phyloP scores from a whole-genome alignment of 2,113 vertebrate species.

The Ctenodactylus gundi region DNA sequence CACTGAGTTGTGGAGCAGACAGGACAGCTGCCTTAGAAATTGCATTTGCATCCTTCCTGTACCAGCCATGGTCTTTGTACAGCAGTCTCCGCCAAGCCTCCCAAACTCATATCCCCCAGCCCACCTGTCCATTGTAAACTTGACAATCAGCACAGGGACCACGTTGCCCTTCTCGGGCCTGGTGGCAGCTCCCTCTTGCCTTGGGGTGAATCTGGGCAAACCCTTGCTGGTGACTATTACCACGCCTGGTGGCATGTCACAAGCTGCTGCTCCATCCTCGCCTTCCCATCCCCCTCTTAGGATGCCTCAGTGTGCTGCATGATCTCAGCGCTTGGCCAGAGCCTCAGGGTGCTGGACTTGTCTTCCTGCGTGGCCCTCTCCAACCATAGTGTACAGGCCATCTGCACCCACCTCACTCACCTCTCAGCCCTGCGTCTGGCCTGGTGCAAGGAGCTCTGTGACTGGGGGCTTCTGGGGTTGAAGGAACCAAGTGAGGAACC shows the following conservation, averaged over 20 bases:
- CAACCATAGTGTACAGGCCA: conserved; percentile 84
- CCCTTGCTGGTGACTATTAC: not conserved
- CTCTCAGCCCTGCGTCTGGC: conserved; percentile 86
- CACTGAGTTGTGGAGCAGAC: not conserved
- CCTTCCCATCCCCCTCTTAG: conserved; percentile 68
- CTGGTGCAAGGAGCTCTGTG: conserved; percentile 88
- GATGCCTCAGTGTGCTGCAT: conserved; percentile 85
- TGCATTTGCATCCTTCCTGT: not conserved
- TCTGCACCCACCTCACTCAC: conserved; percentile 82
- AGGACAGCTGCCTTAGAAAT: not conserved
- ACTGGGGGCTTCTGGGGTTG: conserved; percentile 89
- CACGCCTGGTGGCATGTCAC: not conserved
- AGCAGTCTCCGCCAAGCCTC: not conserved
- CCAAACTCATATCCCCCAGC: not conserved
- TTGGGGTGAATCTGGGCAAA: not conserved
- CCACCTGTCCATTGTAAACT: not conserved
- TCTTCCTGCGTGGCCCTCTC: conserved; percentile 87
- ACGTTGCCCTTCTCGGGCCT: not conserved
- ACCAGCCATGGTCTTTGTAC: not conserved
- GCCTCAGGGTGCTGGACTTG: conserved; percentile 86
- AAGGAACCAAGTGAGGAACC: conserved; percentile 72
- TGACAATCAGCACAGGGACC: not conserved
- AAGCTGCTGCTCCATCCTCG: not conserved
- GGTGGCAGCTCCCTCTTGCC: not conserved
- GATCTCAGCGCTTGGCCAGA: conserved; percentile 75